These are phyloP conservation scores for Drosophila parthenogenetica DNA, from an alignment of 2,888 invertebrate genomes.

Conservation along the genomic window DNA sequence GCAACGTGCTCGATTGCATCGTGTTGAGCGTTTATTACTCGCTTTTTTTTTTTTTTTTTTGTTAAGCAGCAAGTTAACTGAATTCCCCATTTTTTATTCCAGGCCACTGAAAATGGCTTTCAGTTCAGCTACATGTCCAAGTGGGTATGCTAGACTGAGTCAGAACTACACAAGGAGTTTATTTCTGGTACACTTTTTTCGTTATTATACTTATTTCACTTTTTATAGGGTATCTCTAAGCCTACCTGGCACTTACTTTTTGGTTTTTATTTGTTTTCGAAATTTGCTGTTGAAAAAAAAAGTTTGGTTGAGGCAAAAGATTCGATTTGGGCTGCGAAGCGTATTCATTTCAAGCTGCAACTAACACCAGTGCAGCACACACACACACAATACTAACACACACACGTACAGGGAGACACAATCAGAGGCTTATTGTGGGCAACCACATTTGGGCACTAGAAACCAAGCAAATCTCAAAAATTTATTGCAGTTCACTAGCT, in stretches of 20 bases:
- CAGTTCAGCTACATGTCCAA: background rate
- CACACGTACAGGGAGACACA: background rate
- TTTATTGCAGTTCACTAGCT: constrained; percentile 54
- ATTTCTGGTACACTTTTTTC: too few relatives aligned
- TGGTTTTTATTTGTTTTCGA: background rate
- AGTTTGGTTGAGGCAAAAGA: constrained; percentile 10
- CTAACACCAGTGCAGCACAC: constrained; percentile 15
- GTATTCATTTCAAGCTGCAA: constrained; percentile 21
- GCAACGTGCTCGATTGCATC: constrained; percentile 7
- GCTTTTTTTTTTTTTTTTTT: background rate
- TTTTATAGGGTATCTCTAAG: background rate
- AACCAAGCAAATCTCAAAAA: constrained; percentile 50
- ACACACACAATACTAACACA: constrained; percentile 1
- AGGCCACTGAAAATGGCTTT: background rate
- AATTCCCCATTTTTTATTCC: background rate
- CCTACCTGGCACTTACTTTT: background rate
- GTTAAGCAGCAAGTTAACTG: constrained; percentile 3
- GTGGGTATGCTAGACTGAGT: background rate
- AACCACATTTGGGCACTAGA: constrained; percentile 19
- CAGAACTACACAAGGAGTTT: too few relatives aligned
- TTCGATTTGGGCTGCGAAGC: constrained; percentile 47
- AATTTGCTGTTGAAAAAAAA: constrained; percentile 4
- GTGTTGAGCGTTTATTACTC: constrained; percentile 14
- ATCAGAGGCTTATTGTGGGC: constrained; percentile 33
- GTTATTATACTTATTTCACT: too few relatives aligned